phyloP scores from a whole-genome alignment of 1,140 invertebrate species.

The Diorhabda carinulata region DNA sequence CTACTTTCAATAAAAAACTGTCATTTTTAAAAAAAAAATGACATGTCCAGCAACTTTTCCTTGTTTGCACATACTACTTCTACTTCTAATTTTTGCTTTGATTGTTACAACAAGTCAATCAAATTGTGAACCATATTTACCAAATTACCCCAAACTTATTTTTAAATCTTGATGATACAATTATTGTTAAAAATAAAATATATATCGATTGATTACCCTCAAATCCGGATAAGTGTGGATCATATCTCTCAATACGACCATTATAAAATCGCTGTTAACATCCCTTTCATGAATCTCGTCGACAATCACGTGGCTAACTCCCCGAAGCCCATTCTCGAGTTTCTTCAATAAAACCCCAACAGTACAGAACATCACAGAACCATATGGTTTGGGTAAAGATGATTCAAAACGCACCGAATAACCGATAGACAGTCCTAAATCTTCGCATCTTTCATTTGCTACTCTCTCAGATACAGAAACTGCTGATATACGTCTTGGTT shows the following conservation, averaged over 20 bases:
- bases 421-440: conserved; percentile 72
- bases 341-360: conserved; percentile 89
- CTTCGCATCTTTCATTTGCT: conserved; percentile 80
- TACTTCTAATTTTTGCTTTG: too few species aligned
- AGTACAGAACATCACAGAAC: conserved; percentile 91
- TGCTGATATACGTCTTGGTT: conserved; percentile 91
- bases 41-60: too few species aligned
- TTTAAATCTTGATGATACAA: too few species aligned
- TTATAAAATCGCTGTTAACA: conserved; percentile 93
- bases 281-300: conserved; percentile 98
- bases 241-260: conserved; percentile 91
- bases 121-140: too few species aligned
- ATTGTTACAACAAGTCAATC: too few species aligned
- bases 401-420: conserved; percentile 94
- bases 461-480: conserved; percentile 91
- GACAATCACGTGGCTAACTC: conserved; percentile 87
- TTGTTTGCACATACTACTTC: too few species aligned
- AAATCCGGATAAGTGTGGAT: conserved; percentile 84
- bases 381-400: conserved; percentile 83
- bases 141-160: too few species aligned
- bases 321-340: conserved; percentile 78
- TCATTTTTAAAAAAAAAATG: too few species aligned
- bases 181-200: too few species aligned
- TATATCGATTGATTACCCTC: conserved; percentile 46
- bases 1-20: too few species aligned